A percentile compares a stretch with the other conserved stretches of the same genome.
These are phyloP conservation scores for Procavia capensis DNA, from an alignment of 2,113 vertebrate genomes.

Conservation along the genomic window DNA sequence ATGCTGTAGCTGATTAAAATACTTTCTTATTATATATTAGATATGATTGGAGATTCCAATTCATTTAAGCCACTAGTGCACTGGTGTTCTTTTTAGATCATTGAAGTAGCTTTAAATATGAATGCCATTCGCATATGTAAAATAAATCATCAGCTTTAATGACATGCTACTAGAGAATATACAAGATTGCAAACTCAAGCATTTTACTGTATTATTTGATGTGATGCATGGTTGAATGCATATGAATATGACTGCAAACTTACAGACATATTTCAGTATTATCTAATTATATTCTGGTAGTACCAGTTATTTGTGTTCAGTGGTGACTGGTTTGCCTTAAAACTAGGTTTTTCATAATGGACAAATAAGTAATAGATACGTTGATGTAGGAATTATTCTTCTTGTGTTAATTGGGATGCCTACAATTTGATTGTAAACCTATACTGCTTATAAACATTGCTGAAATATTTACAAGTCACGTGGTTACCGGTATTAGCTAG, in stretches of 20 bases:
- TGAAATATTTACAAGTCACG: constrained; percentile 21
- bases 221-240: background rate
- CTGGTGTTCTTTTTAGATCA: background rate
- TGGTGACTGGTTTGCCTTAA: constrained; percentile 59
- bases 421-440: constrained; percentile 62
- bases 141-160: constrained; percentile 54
- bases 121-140: background rate
- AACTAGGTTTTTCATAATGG: constrained; percentile 46
- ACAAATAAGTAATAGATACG: constrained; percentile 57
- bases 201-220: background rate
- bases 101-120: background rate
- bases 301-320: constrained; percentile 36
- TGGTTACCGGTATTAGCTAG: constrained; percentile 61
- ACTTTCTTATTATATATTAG: background rate
- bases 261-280: constrained; percentile 34
- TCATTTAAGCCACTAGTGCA: background rate
- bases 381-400: constrained; percentile 28
- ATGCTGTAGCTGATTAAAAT: background rate
- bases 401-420: background rate
- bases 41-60: background rate
- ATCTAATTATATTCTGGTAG: constrained; percentile 68
- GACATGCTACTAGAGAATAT: background rate
- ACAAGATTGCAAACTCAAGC: background rate
- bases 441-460: background rate
- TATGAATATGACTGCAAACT: background rate